A percentile compares a stretch with the other conserved stretches of the same genome.
Conservation (phyloP, 2,797 vertebrate species). For the Aplochiton taeniatus region DNA sequence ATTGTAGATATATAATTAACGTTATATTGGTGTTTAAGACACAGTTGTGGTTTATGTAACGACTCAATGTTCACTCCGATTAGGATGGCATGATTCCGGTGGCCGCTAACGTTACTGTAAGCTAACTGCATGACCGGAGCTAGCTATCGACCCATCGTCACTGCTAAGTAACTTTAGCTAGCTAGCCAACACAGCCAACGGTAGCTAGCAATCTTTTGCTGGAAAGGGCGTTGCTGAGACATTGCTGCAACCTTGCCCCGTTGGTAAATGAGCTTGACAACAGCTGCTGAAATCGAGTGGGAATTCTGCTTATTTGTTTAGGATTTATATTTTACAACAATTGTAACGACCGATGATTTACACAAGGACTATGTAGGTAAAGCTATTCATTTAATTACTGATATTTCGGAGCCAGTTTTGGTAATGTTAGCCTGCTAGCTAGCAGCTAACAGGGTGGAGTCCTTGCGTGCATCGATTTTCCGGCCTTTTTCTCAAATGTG, state of each 20-base stretch:
- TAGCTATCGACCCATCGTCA: too few species aligned
- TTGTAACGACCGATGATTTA: too few species aligned
- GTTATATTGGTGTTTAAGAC: too few species aligned
- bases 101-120: too few species aligned
- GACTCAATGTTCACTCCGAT: too few species aligned
- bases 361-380: not conserved
- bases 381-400: not conserved
- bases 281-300: conserved; percentile 16
- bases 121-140: too few species aligned
- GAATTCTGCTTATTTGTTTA: too few species aligned
- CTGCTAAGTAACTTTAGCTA: conserved; percentile 52
- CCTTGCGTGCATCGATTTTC: not conserved
- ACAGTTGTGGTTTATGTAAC: too few species aligned
- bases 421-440: not conserved
- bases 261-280: conserved; percentile 56
- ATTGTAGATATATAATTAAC: too few species aligned
- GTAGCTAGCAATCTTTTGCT: conserved; percentile 30
- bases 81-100: too few species aligned
- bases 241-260: conserved; percentile 76
- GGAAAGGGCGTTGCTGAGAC: conserved; percentile 75
- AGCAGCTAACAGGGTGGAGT: conserved; percentile 5
- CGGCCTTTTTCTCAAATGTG: too few species aligned
- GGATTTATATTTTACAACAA: too few species aligned
- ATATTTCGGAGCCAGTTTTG: not conserved
- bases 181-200: conserved; percentile 31